A percentile compares a stretch with the other conserved stretches of the same genome.
Evolutionary conservation across 2,797 vertebrate species (phyloP).

Genomic region (Morelia viridis): DNA sequence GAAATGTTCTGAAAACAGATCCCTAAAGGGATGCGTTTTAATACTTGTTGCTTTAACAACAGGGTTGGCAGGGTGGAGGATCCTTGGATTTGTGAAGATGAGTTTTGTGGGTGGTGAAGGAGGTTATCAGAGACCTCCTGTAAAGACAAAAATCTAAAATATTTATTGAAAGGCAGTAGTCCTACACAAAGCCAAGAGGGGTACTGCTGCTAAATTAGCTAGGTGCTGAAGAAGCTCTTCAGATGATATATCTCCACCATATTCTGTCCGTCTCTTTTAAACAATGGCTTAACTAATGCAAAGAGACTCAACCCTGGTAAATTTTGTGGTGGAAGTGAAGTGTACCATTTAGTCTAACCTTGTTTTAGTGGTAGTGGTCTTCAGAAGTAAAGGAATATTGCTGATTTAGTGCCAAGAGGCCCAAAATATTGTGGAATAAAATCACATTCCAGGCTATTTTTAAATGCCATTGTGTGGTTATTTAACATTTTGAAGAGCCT

Average conservation of each 20-base stretch:
- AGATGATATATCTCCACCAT: too few species aligned
- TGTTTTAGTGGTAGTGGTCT: not conserved
- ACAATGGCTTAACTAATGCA: too few species aligned
- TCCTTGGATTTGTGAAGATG: not conserved
- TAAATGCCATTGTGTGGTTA: not conserved
- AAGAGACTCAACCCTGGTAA: not conserved
- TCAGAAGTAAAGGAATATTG: too few species aligned
- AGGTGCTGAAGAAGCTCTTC: not conserved
- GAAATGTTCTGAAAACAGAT: not conserved
- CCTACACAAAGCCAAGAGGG: not conserved
- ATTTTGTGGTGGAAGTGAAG: not conserved
- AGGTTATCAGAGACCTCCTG: not conserved
- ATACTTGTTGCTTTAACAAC: not conserved
- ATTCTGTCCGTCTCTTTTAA: not conserved
- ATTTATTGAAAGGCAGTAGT: not conserved
- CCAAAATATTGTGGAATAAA: not conserved
- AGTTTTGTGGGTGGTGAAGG: not conserved
- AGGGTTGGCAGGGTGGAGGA: rapidly evolving
- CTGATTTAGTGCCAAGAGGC: not conserved
- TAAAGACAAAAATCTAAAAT: not conserved
- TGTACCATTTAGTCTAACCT: not conserved
- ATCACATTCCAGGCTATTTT: not conserved
- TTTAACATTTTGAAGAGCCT: slow-evolving; percentile 1
- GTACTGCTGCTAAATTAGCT: not conserved
- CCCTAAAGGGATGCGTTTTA: not conserved